phyloP scores from a whole-genome alignment of 2,113 vertebrate species.

The Leiothrix lutea region DNA sequence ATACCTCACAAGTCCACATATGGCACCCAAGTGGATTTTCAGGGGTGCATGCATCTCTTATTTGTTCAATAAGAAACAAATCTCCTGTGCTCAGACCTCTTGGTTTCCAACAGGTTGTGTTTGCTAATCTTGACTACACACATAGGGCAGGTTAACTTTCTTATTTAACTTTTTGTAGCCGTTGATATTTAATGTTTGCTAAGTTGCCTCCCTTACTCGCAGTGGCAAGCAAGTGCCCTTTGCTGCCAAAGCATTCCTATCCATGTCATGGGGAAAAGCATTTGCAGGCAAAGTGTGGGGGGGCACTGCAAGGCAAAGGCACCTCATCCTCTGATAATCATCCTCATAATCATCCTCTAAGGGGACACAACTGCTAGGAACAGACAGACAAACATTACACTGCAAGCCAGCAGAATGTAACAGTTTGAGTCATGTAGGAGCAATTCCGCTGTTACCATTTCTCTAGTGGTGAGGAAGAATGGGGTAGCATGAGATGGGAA shows the following conservation, averaged over 20 bases:
- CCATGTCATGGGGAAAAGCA: rapidly evolving
- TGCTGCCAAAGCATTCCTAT: background rate
- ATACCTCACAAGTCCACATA: background rate
- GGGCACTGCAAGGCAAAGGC: background rate
- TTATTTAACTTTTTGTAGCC: background rate
- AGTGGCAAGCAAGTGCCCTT: background rate
- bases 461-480: background rate
- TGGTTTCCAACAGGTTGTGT: background rate
- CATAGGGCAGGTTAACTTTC: background rate
- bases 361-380: background rate
- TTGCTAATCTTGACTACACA: background rate
- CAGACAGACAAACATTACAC: background rate
- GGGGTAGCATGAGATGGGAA: background rate
- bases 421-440: background rate
- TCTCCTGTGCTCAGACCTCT: background rate
- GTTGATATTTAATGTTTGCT: background rate
- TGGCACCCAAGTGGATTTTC: background rate
- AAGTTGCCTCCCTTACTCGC: background rate
- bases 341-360: background rate
- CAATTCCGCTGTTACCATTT: background rate
- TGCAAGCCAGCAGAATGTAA: rapidly evolving
- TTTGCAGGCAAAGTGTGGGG: background rate
- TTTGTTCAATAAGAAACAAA: background rate
- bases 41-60: background rate
- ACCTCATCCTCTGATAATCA: too few relatives aligned